Conservation (phyloP, 1,140 invertebrate species). For the Agrilus planipennis region DNA sequence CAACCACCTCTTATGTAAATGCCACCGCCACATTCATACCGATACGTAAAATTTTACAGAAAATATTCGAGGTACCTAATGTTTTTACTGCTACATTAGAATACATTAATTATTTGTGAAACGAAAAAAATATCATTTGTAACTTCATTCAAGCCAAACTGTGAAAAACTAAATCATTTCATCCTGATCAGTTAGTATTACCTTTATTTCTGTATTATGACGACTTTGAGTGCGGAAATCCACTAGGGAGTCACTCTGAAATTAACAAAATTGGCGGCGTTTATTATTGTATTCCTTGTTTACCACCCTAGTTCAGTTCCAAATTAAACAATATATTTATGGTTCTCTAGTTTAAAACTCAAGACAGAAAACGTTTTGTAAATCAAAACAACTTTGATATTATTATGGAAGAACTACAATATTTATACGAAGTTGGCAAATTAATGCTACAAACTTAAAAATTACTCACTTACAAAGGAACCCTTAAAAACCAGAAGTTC, state of each 20-base stretch:
- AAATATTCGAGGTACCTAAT: background rate
- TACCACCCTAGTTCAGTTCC: constrained; percentile 4
- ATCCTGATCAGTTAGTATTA: background rate
- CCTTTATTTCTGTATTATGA: constrained; percentile 8
- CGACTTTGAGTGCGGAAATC: constrained; percentile 1
- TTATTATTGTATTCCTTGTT: constrained; percentile 9
- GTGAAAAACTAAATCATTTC: background rate
- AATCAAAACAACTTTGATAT: too few species aligned
- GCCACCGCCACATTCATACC: background rate
- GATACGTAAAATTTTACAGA: background rate
- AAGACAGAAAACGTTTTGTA: constrained; percentile 4
- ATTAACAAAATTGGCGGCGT: constrained; percentile 8
- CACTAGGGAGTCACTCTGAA: constrained; percentile 10
- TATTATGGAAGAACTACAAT: too few species aligned
- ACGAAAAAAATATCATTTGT: background rate
- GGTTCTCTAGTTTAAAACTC: constrained; percentile 8
- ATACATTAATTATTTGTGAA: background rate
- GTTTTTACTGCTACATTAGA: background rate
- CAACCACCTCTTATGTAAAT: background rate
- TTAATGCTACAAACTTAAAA: too few species aligned
- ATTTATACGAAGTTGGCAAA: too few species aligned
- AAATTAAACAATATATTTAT: constrained; percentile 10
- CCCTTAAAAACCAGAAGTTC: too few species aligned
- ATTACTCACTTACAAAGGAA: too few species aligned
- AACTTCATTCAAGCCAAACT: background rate